These are phyloP conservation scores for Tragelaphus buxtoni DNA, from an alignment of 2,113 vertebrate genomes.

Conservation along the genomic window DNA sequence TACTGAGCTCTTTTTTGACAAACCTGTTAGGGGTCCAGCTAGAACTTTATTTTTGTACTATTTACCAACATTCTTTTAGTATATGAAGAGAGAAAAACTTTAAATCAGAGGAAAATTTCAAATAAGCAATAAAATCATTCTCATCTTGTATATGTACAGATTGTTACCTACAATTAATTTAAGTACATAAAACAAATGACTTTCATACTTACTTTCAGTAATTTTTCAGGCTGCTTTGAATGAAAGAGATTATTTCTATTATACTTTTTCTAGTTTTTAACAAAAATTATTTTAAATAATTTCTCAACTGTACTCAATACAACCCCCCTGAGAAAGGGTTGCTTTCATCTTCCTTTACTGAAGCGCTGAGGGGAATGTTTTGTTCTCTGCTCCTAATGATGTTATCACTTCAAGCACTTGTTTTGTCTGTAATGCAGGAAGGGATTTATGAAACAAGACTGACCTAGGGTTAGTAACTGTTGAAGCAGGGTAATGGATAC, in stretches of 20 bases:
- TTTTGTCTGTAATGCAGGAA: background rate
- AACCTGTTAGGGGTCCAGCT: background rate
- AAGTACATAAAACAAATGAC: background rate
- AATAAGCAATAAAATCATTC: background rate
- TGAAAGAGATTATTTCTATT: background rate
- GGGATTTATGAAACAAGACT: background rate
- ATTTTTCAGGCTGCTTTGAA: background rate
- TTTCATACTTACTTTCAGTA: conserved; percentile 17
- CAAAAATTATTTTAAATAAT: conserved; percentile 2
- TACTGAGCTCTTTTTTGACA: background rate
- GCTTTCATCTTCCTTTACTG: background rate
- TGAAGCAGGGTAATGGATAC: background rate
- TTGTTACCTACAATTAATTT: background rate
- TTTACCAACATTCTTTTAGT: background rate
- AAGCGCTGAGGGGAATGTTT: background rate
- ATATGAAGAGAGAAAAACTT: background rate
- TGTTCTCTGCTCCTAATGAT: background rate
- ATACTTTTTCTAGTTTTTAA: background rate
- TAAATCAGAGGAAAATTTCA: background rate
- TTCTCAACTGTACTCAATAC: background rate
- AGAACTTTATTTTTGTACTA: background rate
- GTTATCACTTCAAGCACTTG: background rate
- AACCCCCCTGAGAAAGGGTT: background rate
- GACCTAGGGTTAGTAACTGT: background rate
- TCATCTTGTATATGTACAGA: background rate